Evolutionary conservation across 2,888 invertebrate genomes (phyloP).

Genomic region (Dascillus cervinus): DNA sequence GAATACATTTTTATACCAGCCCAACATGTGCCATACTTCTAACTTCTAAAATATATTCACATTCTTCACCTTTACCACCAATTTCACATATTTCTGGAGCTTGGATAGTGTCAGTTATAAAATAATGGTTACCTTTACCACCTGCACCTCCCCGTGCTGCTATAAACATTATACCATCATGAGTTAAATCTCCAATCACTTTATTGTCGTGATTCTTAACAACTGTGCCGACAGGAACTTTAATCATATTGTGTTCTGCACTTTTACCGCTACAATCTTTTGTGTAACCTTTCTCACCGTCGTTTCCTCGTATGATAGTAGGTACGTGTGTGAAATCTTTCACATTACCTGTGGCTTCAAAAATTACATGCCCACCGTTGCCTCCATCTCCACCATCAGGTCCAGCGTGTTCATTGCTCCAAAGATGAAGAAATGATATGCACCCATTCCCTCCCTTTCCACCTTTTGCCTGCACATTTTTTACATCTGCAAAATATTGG

Average conservation of each 20-base stretch:
- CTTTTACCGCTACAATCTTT: slow-evolving; percentile 79
- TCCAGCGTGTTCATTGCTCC: slow-evolving; percentile 81
- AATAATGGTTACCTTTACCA: slow-evolving; percentile 92
- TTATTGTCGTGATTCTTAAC: slow-evolving; percentile 51
- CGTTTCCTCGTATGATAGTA: slow-evolving; percentile 52
- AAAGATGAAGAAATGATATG: slow-evolving; percentile 76
- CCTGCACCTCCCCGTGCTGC: slow-evolving; percentile 94
- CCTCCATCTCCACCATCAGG: slow-evolving; percentile 98
- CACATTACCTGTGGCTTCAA: slow-evolving; percentile 61
- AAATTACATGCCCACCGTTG: slow-evolving; percentile 88
- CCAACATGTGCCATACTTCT: slow-evolving; percentile 93
- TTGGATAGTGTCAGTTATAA: slow-evolving; percentile 69
- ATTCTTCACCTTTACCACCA: slow-evolving; percentile 77
- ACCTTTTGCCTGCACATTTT: slow-evolving; percentile 55
- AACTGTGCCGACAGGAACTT: slow-evolving; percentile 79
- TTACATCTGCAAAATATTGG: slow-evolving; percentile 61
- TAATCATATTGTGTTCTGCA: slow-evolving; percentile 60
- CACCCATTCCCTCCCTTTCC: slow-evolving; percentile 93
- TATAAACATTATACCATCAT: slow-evolving; percentile 71
- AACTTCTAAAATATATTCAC: slow-evolving; percentile 70
- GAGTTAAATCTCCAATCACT: slow-evolving; percentile 60
- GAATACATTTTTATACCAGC: no score
- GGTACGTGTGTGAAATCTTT: slow-evolving; percentile 64
- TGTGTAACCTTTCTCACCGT: slow-evolving; percentile 65
- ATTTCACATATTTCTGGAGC: slow-evolving; percentile 79